Evolutionary conservation across 2,888 invertebrate genomes (phyloP), one percentile per base, ranked within the genome.

Genomic region (Chaetogeoica ovagalla): DNA sequence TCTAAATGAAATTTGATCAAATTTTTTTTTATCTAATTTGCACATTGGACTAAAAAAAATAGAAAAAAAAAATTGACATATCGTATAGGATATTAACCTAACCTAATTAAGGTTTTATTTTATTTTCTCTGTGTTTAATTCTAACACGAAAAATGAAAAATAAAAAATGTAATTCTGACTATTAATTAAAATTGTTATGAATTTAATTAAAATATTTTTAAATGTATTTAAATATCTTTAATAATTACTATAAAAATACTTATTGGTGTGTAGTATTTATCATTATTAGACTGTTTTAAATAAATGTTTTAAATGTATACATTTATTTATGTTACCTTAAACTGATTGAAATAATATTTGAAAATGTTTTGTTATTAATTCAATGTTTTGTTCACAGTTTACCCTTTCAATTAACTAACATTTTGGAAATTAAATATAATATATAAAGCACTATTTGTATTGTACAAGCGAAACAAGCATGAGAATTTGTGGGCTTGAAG

Each of bases 401-500:
- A 87, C 87, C 87, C 85, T 86, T 86, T 87, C 86, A 86, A 85
- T 85, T 85, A 74, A 82, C 81, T 83, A 81, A 82, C 82, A 68
- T 82, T 71, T 77, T 81, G 83, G 83, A 82, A 84, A 83, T 84
- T 83, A 71, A 83, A 82, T 83, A 81, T 83, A 82, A 82, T 83
- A 84, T 83, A 83, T 82, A 83, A 79, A 83, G 82, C 82, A 71
- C 75, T 82, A 71, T 62, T 83, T 82, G 84, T 81, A 84, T 81
- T 72, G 69, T 82, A 76, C 66, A 82, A 82, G 69, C 69, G 81
- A 82, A 83, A 85, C 83, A 85, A 88, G 86, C 83, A 89, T 90
- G 90, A 90, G 89, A 87, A 87, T 89, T 84, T 86, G 86, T 83
- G 88, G 88, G 84, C 85, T 87, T 83, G 88, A 89, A 83, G 89